These are phyloP conservation scores for Equus przewalskii DNA, from an alignment of 2,113 vertebrate genomes.

Conservation along the genomic window DNA sequence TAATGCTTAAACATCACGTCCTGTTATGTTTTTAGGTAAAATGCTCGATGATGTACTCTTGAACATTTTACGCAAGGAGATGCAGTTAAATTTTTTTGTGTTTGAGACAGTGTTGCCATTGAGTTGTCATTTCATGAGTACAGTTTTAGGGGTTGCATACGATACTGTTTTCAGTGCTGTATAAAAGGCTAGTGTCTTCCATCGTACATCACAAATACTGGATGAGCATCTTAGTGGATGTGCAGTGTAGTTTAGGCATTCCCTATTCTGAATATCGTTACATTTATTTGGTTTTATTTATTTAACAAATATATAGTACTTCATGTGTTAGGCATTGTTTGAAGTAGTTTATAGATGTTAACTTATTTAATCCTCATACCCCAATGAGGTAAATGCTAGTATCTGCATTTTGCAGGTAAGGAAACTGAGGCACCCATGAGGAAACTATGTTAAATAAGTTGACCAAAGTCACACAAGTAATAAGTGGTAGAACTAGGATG, in stretches of 20 bases:
- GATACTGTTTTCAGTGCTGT: neutral
- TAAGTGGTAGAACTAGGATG: neutral
- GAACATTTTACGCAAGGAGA: neutral
- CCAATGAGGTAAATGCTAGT: neutral
- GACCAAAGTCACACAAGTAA: neutral
- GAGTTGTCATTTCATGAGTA: slow-evolving; percentile 17
- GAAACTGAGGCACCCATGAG: neutral
- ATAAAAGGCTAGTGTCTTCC: neutral
- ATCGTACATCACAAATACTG: neutral
- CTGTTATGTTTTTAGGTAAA: slow-evolving; percentile 44
- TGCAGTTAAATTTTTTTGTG: neutral
- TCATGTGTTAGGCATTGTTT: neutral
- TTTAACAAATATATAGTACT: neutral
- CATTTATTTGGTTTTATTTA: neutral
- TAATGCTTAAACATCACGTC: neutral
- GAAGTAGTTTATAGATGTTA: slow-evolving; percentile 10
- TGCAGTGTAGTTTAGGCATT: neutral
- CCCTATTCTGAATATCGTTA: neutral
- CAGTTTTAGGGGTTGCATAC: neutral
- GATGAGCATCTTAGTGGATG: neutral
- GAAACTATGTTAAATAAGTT: slow-evolving; percentile 47
- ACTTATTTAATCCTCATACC: neutral
- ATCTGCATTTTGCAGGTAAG: neutral
- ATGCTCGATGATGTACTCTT: neutral
- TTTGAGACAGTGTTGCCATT: neutral